Conservation (phyloP, 2,888 invertebrate genomes). For the Eueremaeus valkanovi region DNA sequence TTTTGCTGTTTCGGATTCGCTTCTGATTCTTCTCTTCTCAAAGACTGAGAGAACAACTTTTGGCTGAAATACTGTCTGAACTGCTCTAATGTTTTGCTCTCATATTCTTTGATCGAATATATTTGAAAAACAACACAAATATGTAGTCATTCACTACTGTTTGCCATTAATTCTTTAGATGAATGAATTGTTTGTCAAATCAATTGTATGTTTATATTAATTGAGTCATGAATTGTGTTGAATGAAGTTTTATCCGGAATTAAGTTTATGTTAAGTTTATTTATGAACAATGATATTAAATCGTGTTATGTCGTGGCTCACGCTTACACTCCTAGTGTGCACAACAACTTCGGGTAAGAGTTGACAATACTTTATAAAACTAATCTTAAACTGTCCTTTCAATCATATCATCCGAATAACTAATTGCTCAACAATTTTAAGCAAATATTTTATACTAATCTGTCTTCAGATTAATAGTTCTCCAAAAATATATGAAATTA, state of each 20-base stretch:
- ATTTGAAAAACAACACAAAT: background rate
- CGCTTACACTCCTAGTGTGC: slow-evolving; percentile 37
- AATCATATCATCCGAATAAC: background rate
- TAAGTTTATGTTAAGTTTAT: background rate
- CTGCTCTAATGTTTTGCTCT: slow-evolving; percentile 19
- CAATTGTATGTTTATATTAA: background rate
- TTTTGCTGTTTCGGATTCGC: background rate
- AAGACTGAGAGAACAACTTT: background rate
- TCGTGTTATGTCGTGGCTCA: slow-evolving; percentile 39
- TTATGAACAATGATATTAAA: slow-evolving; percentile 19
- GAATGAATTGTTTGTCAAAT: background rate
- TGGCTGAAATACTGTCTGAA: background rate
- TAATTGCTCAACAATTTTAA: too few species aligned
- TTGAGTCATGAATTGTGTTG: slow-evolving; percentile 5
- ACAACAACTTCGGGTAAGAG: slow-evolving; percentile 38
- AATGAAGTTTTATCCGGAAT: background rate
- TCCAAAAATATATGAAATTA: too few species aligned
- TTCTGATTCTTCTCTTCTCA: slow-evolving; percentile 6
- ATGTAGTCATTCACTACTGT: slow-evolving; percentile 9
- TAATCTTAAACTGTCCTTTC: slow-evolving; percentile 3
- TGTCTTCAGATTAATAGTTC: too few species aligned
- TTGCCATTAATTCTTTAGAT: background rate
- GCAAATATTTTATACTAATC: too few species aligned
- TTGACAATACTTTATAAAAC: background rate
- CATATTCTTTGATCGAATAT: background rate